Evolutionary conservation across 2,797 vertebrate genomes (phyloP), one percentile per base, ranked within the genome.

Genomic region (Diglossa cyanea): DNA sequence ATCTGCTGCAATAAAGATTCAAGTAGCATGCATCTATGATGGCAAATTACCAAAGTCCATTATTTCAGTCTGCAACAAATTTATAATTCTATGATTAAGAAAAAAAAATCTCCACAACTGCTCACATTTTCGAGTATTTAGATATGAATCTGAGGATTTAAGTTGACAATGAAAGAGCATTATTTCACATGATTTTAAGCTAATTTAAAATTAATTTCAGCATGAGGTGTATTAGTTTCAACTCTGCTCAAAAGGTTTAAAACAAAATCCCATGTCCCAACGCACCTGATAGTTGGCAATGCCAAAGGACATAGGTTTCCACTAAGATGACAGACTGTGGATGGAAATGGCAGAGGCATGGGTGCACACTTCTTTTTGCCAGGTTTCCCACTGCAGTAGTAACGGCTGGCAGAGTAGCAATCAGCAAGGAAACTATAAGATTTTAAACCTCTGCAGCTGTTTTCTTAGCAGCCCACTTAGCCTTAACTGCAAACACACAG

Each of bases 1-100:
- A 95, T 94, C 87, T 95, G 48, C 71, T 94, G 55, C 68, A 89
- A 79, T 90, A 88, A 94, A 90, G 91, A 95, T 92, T 88, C 55
- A 82, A 90, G 90, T 70, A 90, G 86, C 51, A 79, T 54, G 73
- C 39, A 78, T 50, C 85, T 87, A 62, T 47, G 73, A 88, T 85
- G 86, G 65, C 0, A 0, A 33, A 73, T 48, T 65, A 95, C 65
- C 81, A 96, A 93, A 93, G 58, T 40, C 48, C 70, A 48, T 70
- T 95, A 58, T 65, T 94, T 80, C n/a, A 58, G 17, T 47, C 85
- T 91, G 42, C 68, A 93, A 48, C 14, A 48, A 83, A 89, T 50
- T 68, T 25, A 23, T 58, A 68, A 70, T 48, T 86, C 14, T 31
- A 53, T 19, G 20, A 78, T 19, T 33, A 74, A 85, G 17, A 39